Evolutionary conservation across 1,140 invertebrate genomes (phyloP).

Genomic region (Oreohelix idahoensis): DNA sequence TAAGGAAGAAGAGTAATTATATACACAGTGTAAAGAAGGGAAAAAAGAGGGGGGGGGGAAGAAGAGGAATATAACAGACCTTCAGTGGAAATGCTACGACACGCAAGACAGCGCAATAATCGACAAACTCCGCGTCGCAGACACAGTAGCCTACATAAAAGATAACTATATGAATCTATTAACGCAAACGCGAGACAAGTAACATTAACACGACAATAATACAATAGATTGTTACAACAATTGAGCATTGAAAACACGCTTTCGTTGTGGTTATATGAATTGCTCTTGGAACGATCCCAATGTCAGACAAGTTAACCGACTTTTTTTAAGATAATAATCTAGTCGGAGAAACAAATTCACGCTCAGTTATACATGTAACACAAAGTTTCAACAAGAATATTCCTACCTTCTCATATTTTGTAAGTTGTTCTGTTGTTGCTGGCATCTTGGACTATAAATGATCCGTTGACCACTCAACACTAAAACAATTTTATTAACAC

Average conservation of each 20-base stretch:
- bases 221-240: no score
- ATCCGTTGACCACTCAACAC: not conserved
- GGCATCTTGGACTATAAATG: conserved; percentile 46
- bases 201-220: no score
- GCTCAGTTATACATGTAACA: not conserved
- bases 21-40: no score
- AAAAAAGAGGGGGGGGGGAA: no score
- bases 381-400: not conserved
- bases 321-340: not conserved
- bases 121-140: no score
- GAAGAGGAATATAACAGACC: no score
- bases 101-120: no score
- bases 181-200: no score
- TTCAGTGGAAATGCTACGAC: no score
- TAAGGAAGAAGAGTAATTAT: no score
- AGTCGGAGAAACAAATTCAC: not conserved
- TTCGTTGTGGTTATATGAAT: not conserved
- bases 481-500: not conserved
- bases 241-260: not conserved
- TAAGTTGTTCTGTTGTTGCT: conserved; percentile 53
- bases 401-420: conserved; percentile 60
- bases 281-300: not conserved
- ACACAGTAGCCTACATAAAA: no score
- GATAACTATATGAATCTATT: no score
- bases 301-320: not conserved